These are phyloP conservation scores for Prionailurus bengalensis DNA, from an alignment of 2,113 vertebrate species.

Conservation along the genomic window DNA sequence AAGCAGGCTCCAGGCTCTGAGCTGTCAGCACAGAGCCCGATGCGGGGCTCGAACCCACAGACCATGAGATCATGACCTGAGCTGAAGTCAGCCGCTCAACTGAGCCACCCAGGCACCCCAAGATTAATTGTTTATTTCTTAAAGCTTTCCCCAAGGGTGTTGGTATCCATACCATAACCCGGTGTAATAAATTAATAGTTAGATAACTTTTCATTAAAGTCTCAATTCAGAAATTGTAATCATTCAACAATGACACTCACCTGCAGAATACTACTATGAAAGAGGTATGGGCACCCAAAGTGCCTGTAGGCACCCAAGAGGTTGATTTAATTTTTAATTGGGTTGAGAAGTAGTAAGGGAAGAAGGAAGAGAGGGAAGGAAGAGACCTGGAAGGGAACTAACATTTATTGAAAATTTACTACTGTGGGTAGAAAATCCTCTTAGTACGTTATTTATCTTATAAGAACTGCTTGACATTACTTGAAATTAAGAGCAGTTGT, in stretches of 20 bases:
- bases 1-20: too few relatives aligned
- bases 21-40: too few relatives aligned
- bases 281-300: background rate
- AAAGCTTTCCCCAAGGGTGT: background rate
- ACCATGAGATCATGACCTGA: too few relatives aligned
- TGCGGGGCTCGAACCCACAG: too few relatives aligned
- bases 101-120: too few relatives aligned
- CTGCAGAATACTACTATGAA: background rate
- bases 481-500: background rate
- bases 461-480: background rate
- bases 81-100: too few relatives aligned
- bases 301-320: background rate
- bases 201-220: constrained; percentile 14
- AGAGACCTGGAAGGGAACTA: background rate
- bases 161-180: background rate
- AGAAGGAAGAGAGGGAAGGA: background rate
- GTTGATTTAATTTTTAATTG: background rate
- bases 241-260: background rate
- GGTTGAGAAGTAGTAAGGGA: background rate
- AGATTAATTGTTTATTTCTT: constrained; percentile 45
- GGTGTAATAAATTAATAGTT: background rate
- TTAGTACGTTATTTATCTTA: background rate
- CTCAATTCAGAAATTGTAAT: background rate
- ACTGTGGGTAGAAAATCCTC: background rate
- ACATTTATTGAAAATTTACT: constrained; percentile 1